Evolutionary conservation across 2,797 vertebrate genomes (phyloP).

Genomic region (Erpetoichthys calabaricus): DNA sequence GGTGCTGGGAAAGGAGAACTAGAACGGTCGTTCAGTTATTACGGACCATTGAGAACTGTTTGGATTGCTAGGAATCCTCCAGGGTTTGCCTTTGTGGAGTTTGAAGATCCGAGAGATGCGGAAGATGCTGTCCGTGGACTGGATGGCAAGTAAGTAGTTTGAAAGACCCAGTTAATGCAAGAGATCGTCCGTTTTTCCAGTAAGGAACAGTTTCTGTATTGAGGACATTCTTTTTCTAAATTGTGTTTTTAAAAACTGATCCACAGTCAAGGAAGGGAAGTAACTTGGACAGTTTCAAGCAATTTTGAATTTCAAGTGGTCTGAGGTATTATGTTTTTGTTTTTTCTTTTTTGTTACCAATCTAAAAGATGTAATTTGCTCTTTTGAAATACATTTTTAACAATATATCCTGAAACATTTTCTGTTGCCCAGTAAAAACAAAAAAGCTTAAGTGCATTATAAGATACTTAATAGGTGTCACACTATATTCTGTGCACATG

Average conservation of each 20-base stretch:
- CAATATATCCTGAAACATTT: conserved; percentile 2
- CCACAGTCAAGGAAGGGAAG: neutral
- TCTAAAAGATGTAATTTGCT: conserved; percentile 14
- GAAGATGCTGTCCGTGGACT: conserved; percentile 59
- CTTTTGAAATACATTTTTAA: conserved; percentile 14
- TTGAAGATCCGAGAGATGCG: conserved; percentile 62
- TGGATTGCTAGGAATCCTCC: conserved; percentile 79
- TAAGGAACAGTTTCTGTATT: neutral
- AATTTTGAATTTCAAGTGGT: conserved; percentile 8
- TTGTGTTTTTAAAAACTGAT: neutral
- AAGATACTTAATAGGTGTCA: no score
- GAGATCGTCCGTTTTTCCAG: conserved; percentile 3
- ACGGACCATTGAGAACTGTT: conserved; percentile 68
- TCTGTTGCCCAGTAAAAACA: conserved; percentile 4
- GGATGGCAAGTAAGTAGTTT: conserved; percentile 56
- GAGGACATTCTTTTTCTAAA: conserved; percentile 1
- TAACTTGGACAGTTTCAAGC: no score
- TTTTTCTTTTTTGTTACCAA: conserved; percentile 6
- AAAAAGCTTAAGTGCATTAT: no score
- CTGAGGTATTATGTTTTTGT: conserved; percentile 5
- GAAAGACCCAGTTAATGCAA: neutral
- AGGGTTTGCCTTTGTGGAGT: conserved; percentile 69
- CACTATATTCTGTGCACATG: no score
- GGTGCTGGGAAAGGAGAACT: conserved; percentile 74
- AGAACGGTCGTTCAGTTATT: conserved; percentile 72